These are phyloP conservation scores for Hylaeus anthracinus DNA, from an alignment of 1,140 invertebrate genomes.

Conservation along the genomic window DNA sequence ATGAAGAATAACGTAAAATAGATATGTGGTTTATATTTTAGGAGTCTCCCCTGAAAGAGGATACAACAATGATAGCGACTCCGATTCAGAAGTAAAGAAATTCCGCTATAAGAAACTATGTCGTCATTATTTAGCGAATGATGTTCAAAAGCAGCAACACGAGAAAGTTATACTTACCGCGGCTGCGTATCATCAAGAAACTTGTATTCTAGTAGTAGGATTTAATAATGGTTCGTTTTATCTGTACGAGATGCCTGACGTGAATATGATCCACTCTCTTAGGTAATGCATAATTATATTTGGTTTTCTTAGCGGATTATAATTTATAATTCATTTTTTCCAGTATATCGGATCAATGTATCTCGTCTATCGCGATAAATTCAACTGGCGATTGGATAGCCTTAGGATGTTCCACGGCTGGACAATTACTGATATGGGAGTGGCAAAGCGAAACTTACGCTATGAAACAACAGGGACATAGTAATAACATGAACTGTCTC, in stretches of 20 bases:
- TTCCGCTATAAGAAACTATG: constrained; percentile 86
- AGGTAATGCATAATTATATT: constrained; percentile 77
- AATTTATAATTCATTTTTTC: constrained; percentile 39
- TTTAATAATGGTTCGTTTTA: constrained; percentile 93
- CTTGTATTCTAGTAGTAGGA: constrained; percentile 87
- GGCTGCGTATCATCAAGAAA: constrained; percentile 89
- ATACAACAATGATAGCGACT: background rate
- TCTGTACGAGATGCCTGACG: constrained; percentile 95
- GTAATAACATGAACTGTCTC: constrained; percentile 92
- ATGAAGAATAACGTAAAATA: background rate
- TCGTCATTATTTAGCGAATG: constrained; percentile 88
- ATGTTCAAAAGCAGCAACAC: constrained; percentile 83
- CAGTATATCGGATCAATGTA: constrained; percentile 90
- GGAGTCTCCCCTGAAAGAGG: constrained; percentile 2
- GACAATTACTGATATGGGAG: constrained; percentile 98
- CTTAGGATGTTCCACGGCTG: constrained; percentile 90
- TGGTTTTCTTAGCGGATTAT: background rate
- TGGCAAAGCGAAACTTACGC: constrained; percentile 99
- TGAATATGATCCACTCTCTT: constrained; percentile 95
- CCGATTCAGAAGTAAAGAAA: constrained; percentile 75
- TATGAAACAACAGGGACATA: constrained; percentile 98
- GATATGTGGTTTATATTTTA: constrained; percentile 18
- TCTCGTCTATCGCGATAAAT: constrained; percentile 92
- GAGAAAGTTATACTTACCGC: constrained; percentile 86
- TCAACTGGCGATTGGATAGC: constrained; percentile 97